These are phyloP conservation scores for Dasypus novemcinctus DNA, from an alignment of 2,113 vertebrate species.

Conservation along the genomic window DNA sequence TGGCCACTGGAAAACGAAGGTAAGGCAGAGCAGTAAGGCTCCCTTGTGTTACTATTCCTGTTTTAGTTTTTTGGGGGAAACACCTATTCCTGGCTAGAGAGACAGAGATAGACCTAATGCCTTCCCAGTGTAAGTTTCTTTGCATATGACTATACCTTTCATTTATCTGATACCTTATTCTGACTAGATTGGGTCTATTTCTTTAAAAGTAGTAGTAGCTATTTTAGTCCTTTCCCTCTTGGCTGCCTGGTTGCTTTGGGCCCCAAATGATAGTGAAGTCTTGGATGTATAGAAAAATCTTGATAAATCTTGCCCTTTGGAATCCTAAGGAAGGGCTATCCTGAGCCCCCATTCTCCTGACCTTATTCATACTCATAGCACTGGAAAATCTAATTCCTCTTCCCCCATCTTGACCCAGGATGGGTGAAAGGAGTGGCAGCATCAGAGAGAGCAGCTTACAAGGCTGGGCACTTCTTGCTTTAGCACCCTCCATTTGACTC, in stretches of 20 bases:
- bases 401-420: not conserved
- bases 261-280: not conserved
- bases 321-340: constrained; percentile 11
- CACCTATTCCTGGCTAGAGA: not conserved
- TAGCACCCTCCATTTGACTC: not conserved
- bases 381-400: not conserved
- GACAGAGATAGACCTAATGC: not conserved
- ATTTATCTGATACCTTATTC: constrained; percentile 1
- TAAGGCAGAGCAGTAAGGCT: constrained; percentile 51
- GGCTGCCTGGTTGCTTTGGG: not conserved
- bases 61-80: not conserved
- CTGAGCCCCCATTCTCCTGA: not conserved
- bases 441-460: not conserved
- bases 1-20: constrained; percentile 90
- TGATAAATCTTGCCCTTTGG: not conserved
- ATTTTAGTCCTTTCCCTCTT: not conserved
- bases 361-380: not conserved
- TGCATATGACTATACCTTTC: not conserved
- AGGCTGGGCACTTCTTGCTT: not conserved
- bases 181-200: not conserved
- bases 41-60: not conserved
- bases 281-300: not conserved
- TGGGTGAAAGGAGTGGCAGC: not conserved
- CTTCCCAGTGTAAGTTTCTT: not conserved
- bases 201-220: constrained; percentile 11